Base-by-base conservation (phyloP, 2,888 invertebrate genomes). In the Macropis europaea region DNA sequence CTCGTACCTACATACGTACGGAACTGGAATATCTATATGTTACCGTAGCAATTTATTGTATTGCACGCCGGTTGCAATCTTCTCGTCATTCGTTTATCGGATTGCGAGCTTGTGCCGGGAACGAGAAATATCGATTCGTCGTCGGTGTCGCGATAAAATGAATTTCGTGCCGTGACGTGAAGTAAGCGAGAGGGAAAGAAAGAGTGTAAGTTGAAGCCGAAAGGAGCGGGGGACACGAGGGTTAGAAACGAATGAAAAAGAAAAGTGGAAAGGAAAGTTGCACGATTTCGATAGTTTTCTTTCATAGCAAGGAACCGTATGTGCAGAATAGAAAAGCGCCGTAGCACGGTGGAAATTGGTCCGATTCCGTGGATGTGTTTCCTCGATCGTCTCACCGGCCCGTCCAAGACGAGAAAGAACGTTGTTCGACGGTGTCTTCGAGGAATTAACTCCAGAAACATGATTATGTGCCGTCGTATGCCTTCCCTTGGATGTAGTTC, bases 71-170 rank as follows among this genome's bases (percentile, higher is more conserved):
- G 43, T 77, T 26, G 77, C 73, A 79, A 81, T 81, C 73, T 79
- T 82, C 73, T 75, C 82, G 57, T 62, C 68, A 73, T 76, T 80
- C 74, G 74, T 82, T 80, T 80, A 80, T 82, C 73, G 74, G 67
- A 78, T 82, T 70, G 76, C 61, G 28, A 80, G 63, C 76, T 54
- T 59, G 75, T 63, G 64, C 63, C 64, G 64, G 72, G 36, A 73
- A 73, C 63, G 64, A 75, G 73, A 82, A 61, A 71, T 79, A 82
- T 82, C 77, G 77, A 80, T 77, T 61, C 79, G 68, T 67, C 69
- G 73, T 43, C 47, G 56, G 50, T 69, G 66, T 74, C 69, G 73
- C 64, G 75, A 82, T 82, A 74, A 77, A 79, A 82, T 82, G 79
- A 82, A 77, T 79, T 82, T 76, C 69, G 68, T 56, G 66, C 64